These are phyloP conservation scores for Amphimallon solstitiale DNA, from an alignment of 2,888 invertebrate genomes.

Conservation along the genomic window DNA sequence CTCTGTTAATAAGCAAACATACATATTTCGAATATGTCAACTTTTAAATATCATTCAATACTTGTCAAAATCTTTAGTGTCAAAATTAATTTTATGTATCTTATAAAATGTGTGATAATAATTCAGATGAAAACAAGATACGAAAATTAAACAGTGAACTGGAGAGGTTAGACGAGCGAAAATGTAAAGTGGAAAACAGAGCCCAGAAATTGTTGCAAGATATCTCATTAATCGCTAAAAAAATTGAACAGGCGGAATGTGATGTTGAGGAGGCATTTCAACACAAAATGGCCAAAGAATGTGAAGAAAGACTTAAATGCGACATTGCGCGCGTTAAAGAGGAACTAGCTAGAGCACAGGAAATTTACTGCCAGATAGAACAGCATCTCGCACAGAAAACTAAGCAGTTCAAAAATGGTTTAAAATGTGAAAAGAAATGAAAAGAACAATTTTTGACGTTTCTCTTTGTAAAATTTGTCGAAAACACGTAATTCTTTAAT, in stretches of 20 bases:
- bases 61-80: conserved; percentile 11
- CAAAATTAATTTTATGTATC: neutral
- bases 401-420: neutral
- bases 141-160: conserved; percentile 6
- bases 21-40: no score
- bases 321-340: conserved; percentile 20
- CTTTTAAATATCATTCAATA: neutral
- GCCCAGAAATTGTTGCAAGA: conserved; percentile 15
- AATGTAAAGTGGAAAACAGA: conserved; percentile 13
- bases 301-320: conserved; percentile 5
- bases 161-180: conserved; percentile 7
- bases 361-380: conserved; percentile 19
- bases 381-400: conserved; percentile 2
- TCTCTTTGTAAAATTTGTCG: no score
- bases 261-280: conserved; percentile 12
- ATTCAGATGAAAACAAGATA: conserved; percentile 6
- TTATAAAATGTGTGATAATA: conserved; percentile 12
- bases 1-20: no score
- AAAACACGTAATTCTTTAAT: no score
- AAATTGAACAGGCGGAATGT: conserved; percentile 20
- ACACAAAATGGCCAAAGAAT: conserved; percentile 3
- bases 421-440: conserved; percentile 9
- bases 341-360: conserved; percentile 16
- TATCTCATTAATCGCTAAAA: conserved; percentile 3
- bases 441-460: no score